phyloP scores from a whole-genome alignment of 2,797 vertebrate genomes.

The Gymnoscopelus microlampas region DNA sequence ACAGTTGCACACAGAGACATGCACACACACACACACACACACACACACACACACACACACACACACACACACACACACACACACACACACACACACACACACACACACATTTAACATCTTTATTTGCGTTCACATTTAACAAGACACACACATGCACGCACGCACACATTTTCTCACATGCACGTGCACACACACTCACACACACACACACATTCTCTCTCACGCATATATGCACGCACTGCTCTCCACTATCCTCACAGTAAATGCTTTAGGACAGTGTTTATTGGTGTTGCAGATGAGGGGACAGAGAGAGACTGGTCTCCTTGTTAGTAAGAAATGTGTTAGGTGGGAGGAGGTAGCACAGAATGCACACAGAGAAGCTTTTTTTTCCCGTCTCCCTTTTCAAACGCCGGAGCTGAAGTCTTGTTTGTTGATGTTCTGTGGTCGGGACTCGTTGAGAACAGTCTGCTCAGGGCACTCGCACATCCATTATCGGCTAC shows the following conservation, averaged over 20 bases:
- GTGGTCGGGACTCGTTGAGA: slow-evolving; percentile 10
- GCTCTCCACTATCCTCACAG: no score
- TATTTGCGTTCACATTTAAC: no score
- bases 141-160: no score
- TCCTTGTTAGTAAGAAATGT: slow-evolving; percentile 51
- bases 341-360: background rate
- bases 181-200: background rate
- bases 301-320: slow-evolving; percentile 37
- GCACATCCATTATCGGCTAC: slow-evolving; percentile 23
- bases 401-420: slow-evolving; percentile 19
- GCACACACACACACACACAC: slow-evolving; percentile 13
- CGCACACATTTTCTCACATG: no score
- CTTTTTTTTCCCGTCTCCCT: slow-evolving; percentile 32
- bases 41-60: slow-evolving; percentile 5
- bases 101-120: background rate
- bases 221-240: slow-evolving; percentile 3
- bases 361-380: slow-evolving; percentile 13
- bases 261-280: slow-evolving; percentile 57
- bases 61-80: slow-evolving; percentile 14
- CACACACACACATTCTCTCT: background rate
- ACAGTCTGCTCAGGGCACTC: slow-evolving; percentile 1
- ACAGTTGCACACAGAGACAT: slow-evolving; percentile 3
- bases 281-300: slow-evolving; percentile 65
- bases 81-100: slow-evolving; percentile 9
- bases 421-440: slow-evolving; percentile 37